Base-by-base conservation (phyloP, 2,113 vertebrate genomes). In the Muscicapa adusta region DNA sequence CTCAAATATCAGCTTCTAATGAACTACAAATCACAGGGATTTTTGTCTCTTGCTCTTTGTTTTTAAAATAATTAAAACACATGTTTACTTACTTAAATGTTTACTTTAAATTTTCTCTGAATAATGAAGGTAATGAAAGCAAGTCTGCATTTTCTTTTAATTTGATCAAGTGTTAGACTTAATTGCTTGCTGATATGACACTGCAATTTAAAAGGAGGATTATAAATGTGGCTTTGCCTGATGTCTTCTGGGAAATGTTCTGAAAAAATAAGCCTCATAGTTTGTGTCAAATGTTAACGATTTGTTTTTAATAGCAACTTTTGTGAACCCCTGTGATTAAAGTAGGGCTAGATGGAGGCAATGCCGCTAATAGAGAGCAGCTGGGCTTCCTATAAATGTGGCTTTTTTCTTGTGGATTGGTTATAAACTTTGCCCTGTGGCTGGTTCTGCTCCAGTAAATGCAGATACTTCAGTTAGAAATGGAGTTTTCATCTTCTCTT, bases 381-480 rank as follows among this genome's bases (percentile, higher is more conserved):
- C 56, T 94, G 79, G 40, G 12, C 28, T 86, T 74, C 29, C 18
- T 68, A 28, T 48, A 95, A 87, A 56, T 42, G 43, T 9, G 1
- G 3, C 4, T 88, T 90, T 85, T 40, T 82, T 89, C n/a, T 76
- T 85, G 48, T 68, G 24, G n/a, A 47, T 87, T 48, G 40, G 45
- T 82, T 81, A 67, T 54, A 83, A 92, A 67, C 88, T 94, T 93
- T 90, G 51, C 79, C 82, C 63, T 58, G 47, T 93, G 91, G 85
- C 85, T 95, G 20, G 43, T 93, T 94, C 79, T 85, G 63, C 72
- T 92, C 58, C 53, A 86, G 60, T 90, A 94, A 92, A 74, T 47
- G 47, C 18, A 80, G 72, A 58, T 70, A 92, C 56, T 91, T 93
- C 31, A 70, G 50, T 47, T 42, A 40, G 42, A 57, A 79, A 57